A percentile compares a stretch with the other conserved stretches of the same genome.
These are phyloP conservation scores for Brachionus koreanus DNA, from an alignment of 1,140 invertebrate species.

Conservation along the genomic window DNA sequence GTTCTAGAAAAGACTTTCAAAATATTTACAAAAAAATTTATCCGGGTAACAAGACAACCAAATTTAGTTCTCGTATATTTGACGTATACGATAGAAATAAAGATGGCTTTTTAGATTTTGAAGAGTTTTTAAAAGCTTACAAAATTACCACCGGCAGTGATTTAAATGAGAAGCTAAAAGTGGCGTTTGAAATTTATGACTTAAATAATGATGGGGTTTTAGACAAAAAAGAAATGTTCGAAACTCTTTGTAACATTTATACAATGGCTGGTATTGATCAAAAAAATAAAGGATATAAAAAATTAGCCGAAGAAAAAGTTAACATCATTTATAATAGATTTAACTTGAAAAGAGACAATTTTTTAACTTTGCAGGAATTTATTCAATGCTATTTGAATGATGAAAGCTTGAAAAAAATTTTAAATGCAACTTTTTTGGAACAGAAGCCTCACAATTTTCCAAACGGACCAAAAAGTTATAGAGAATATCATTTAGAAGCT, in stretches of 20 bases:
- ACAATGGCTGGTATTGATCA: constrained; percentile 28
- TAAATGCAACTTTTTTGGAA: constrained; percentile 5
- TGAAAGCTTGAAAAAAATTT: not conserved
- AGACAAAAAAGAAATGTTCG: constrained; percentile 41
- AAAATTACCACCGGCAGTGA: constrained; percentile 17
- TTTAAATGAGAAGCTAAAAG: constrained; percentile 25
- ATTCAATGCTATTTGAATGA: constrained; percentile 30
- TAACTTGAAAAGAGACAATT: constrained; percentile 21
- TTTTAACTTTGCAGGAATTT: constrained; percentile 35
- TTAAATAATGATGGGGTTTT: constrained; percentile 16
- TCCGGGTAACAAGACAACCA: not conserved
- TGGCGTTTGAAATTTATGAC: constrained; percentile 44
- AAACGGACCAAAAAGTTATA: not conserved
- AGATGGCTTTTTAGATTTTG: constrained; percentile 25
- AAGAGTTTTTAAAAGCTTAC: constrained; percentile 24
- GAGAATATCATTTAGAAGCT: not conserved
- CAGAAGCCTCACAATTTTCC: not conserved
- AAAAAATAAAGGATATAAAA: not conserved
- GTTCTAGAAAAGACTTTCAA: constrained; percentile 22
- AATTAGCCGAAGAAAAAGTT: constrained; percentile 7
- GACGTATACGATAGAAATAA: constrained; percentile 24
- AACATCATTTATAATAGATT: constrained; percentile 10
- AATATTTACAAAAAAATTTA: not conserved
- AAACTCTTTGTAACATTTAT: constrained; percentile 3
- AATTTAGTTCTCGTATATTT: constrained; percentile 27